Evolutionary conservation across 2,113 vertebrate species (phyloP), one percentile per base, ranked within the genome.

Genomic region (Burhinus oedicnemus): DNA sequence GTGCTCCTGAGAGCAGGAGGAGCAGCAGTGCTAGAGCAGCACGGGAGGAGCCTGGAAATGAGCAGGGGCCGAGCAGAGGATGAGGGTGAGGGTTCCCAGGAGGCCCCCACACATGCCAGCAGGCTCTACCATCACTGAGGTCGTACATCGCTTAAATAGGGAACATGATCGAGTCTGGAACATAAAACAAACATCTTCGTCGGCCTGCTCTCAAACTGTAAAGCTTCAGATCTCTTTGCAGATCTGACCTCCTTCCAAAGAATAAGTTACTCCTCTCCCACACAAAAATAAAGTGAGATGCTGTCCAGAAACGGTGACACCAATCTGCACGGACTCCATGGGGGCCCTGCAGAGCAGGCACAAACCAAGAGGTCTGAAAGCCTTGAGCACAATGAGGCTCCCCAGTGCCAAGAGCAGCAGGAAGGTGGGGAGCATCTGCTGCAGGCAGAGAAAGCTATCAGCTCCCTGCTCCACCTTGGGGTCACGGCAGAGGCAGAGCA

Each of bases 221-320:
- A 80, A 85, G 96, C 40, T 91, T 94, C 87, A 96, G 87, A 97
- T 97, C 85, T 94, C 81, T 0, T 8, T 1, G 25, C 52, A 78
- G 81, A 87, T 93, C 92, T 95, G 96, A 97, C 69, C 89, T 97
- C 89, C 87, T 98, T 97, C 79, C 97, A 98, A 96, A 93, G 95
- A 98, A 98, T 97, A 98, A 98, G 97, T 98, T 97, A 97, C 97
- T 96, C 83, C 78, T 91, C 96, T 88, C n/a, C 90, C 91, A 36
- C 95, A 95, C 87, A 91, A 95, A 97, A 97, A 93, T 83, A 92
- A 96, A 97, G 95, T 5, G 26, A 96, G 95, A 83, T 71, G 76
- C 75, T 93, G 91, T 93, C 95, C 90, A 95, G 89, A 94, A 97
- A 96, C 11, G 68, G 94, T 96, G 97, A 97, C 95, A 96, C 72